phyloP scores from a whole-genome alignment of 2,113 vertebrate species.

The Chinchilla lanigera region DNA sequence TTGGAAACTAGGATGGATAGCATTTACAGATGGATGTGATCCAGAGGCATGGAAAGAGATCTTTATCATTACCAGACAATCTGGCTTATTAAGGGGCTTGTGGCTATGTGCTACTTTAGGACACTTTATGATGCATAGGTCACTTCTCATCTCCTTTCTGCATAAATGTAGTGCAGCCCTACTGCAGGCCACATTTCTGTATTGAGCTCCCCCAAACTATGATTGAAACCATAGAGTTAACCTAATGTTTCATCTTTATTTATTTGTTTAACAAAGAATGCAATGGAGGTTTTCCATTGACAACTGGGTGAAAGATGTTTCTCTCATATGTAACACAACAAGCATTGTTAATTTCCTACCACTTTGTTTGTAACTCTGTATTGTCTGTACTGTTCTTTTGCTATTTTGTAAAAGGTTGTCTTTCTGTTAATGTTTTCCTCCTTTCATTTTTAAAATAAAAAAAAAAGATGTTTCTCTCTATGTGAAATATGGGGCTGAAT shows the following conservation, averaged over 20 bases:
- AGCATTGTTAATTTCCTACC: no score
- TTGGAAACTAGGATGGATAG: background rate
- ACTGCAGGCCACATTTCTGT: background rate
- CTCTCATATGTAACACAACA: no score
- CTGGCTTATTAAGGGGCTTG: background rate
- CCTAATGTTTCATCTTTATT: background rate
- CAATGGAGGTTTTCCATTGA: background rate
- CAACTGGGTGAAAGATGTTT: rapidly evolving
- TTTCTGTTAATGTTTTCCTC: no score
- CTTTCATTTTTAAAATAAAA: no score
- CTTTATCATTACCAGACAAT: background rate
- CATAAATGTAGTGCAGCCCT: background rate
- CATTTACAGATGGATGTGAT: background rate
- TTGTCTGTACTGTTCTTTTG: no score
- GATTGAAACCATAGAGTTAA: background rate
- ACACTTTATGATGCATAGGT: background rate
- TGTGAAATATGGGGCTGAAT: background rate
- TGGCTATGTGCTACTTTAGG: background rate
- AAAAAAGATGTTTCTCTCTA: background rate
- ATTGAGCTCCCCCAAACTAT: background rate
- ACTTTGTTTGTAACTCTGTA: no score
- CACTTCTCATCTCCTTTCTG: background rate
- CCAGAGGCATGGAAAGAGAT: rapidly evolving
- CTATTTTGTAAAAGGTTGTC: no score
- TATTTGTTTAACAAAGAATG: background rate